phyloP scores from a whole-genome alignment of 2,113 vertebrate genomes.

The Taurulus bubalis region DNA sequence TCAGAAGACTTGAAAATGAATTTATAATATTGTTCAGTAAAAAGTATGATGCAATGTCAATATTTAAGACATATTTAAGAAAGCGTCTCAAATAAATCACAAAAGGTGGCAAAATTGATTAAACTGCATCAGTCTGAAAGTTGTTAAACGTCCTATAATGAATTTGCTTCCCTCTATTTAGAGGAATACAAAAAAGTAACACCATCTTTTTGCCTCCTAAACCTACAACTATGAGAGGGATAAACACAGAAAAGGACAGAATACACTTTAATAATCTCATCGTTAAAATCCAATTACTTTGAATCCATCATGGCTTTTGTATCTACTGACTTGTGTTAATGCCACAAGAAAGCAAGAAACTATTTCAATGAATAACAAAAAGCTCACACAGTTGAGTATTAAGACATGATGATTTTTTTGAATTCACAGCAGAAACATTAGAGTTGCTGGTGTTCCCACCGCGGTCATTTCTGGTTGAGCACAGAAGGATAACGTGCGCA shows the following conservation, averaged over 20 bases:
- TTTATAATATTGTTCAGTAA: not conserved
- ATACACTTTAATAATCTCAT: not conserved
- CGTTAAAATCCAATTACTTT: not conserved
- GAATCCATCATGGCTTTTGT: not conserved
- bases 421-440: constrained; percentile 9
- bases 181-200: not conserved
- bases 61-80: not conserved
- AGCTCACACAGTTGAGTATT: not conserved
- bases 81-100: not conserved
- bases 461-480: constrained; percentile 26
- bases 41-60: not conserved
- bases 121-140: not conserved
- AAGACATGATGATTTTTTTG: not conserved
- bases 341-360: constrained; percentile 16
- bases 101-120: not conserved
- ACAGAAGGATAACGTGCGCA: constrained; percentile 33
- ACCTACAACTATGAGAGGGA: not conserved
- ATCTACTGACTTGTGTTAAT: not conserved
- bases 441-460: constrained; percentile 13
- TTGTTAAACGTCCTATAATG: not conserved
- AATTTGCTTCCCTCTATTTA: not conserved
- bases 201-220: not conserved
- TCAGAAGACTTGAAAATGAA: not conserved
- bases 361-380: not conserved
- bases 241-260: not conserved